Evolutionary conservation across 92 coral and sea anemone genomes (phyloP), one percentile per base, ranked within the genome.

Genomic region (Porites rus): DNA sequence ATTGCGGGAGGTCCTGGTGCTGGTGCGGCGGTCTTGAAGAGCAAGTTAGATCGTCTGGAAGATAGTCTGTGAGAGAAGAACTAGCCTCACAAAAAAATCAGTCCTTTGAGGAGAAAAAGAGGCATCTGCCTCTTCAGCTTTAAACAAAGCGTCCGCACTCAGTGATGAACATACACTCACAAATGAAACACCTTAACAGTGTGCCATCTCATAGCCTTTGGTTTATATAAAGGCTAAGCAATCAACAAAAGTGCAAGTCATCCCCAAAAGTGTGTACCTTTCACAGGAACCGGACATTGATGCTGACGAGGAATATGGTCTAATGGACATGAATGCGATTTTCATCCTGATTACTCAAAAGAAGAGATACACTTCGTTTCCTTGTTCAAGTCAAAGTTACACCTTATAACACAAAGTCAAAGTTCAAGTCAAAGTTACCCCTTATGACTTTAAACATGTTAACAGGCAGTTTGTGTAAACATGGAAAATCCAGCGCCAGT

Each of bases 361-460:
- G 51, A 81, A 12, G 75, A 64, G 13, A 74, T 80, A 54, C 86
- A 81, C 13, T 53, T 87, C 70, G 72, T 73, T 64, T 72, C 50
- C 20, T 77, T 52, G 31, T 85, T 85, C 65, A 80, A 85, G 74
- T 58, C 50, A 80, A 90, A 87, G 65, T 79, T 82, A 19, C 94
- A 87, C 0, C 74, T 80, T 52, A 65, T 73, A 10, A 70, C 82
- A 64, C 31, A 28, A 28, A 28, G 31, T 28, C 31, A 28, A 28
- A 28, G 31, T 28, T 28, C 31, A 28, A 28, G 31, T 28, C 31
- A 28, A 28, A 28, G 31, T 28, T 28, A 28, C 31, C 31, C 31
- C 31, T 28, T 28, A 28, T 28, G 31, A 28, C 31, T 28, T 28
- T 28, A 28, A 28, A 28, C 31, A 28, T 28, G 31, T 28, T 28